Evolutionary conservation across 2,113 vertebrate genomes (phyloP), one percentile per base, ranked within the genome.

Genomic region (Tachysurus fulvidraco): DNA sequence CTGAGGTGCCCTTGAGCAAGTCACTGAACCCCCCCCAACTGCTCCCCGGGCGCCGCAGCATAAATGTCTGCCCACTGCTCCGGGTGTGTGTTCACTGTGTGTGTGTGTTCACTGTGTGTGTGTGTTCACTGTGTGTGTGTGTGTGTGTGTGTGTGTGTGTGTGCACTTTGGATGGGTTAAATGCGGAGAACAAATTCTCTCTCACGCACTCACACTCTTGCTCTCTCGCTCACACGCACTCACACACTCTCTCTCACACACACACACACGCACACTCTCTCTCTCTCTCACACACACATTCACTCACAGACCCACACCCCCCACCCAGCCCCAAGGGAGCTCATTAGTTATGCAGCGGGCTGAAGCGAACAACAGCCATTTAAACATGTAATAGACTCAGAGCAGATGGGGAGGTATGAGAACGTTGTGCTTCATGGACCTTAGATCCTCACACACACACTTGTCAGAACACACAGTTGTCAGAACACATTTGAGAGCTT

Each of bases 261-360:
- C 89, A 85, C 83, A 17, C 86, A 81, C 88, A 84, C 88, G 44
- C 59, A 79, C 87, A 64, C 84, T 57, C 74, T 83, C 88, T 71
- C 81, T 46, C 88, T 85, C 88, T 2, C 13, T 59, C 78, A n/a
- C 62, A 6, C 78, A 60, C 23, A 59, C n/a, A 9, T 30, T 41
- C 64, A 64, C 54, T 71, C 44, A 57, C 30, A 6, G n/a, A n/a
- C n/a, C n/a, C 36, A 36, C 36, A 36, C 36, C 36, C 36, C 36
- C 36, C 36, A 36, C 36, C 7, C 64, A 11, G 23, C 89, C 86
- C 73, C 71, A 52, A 21, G 54, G 52, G 84, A 55, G 62, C 30
- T 73, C 54, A 84, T 84, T 84, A 84, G 83, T n/a, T 1, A 23
- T 41, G 65, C 67, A 36, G 52, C 54, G 52, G 67, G 73, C 67